Evolutionary conservation across 2,113 vertebrate species (phyloP).

Genomic region (Hyperopisus bebe): DNA sequence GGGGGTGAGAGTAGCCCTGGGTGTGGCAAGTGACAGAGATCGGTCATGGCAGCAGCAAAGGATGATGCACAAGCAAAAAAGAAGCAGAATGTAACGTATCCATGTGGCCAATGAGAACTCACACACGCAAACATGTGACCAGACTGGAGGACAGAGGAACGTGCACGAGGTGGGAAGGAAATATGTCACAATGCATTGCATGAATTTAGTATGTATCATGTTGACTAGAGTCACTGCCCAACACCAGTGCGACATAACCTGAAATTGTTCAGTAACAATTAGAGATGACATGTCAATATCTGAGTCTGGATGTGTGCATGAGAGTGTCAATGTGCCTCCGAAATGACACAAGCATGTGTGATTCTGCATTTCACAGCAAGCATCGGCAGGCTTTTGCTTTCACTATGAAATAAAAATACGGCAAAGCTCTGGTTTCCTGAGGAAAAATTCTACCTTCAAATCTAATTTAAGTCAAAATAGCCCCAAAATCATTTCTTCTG

Average conservation of each 20-base stretch:
- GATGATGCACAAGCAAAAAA: not conserved
- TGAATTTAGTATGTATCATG: not conserved
- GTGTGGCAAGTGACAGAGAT: not conserved
- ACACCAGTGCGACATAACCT: not conserved
- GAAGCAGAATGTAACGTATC: not conserved
- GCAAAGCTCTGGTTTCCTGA: not conserved
- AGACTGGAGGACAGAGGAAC: not conserved
- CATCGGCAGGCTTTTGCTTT: not conserved
- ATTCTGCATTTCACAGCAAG: not conserved
- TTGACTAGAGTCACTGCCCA: not conserved
- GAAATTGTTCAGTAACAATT: not conserved
- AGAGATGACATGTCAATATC: not conserved
- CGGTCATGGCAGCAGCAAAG: not conserved
- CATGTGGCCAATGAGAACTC: not conserved
- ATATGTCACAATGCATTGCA: not conserved
- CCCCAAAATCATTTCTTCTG: not conserved
- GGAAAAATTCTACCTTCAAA: not conserved
- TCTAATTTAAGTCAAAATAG: conserved; percentile 12
- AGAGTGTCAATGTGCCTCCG: not conserved
- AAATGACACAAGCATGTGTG: not conserved
- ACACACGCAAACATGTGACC: not conserved
- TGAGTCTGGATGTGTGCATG: not conserved
- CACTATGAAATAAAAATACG: not conserved
- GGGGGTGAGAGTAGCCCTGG: not conserved
- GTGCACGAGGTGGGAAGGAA: not conserved